Conservation (phyloP, 2,113 vertebrate species). For the Barnardius zonarius region DNA sequence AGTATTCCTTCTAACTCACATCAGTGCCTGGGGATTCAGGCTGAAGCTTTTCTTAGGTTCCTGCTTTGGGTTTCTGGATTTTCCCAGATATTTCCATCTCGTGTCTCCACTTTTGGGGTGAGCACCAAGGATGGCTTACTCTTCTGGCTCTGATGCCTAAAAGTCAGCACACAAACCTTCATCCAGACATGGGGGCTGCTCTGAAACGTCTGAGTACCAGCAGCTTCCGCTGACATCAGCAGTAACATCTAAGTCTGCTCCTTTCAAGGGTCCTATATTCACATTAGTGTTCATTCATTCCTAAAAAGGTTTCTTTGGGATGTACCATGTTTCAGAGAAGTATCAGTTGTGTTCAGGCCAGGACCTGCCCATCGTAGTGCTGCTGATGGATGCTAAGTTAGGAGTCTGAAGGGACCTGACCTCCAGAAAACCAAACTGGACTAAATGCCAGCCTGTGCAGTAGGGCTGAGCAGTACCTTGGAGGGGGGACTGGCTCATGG, state of each 20-base stretch:
- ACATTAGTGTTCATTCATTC: not conserved
- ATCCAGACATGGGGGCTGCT: not conserved
- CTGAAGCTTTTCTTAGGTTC: not conserved
- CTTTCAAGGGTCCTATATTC: not conserved
- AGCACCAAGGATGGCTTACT: not conserved
- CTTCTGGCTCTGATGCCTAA: not conserved
- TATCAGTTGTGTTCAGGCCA: not conserved
- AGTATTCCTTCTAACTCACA: not conserved
- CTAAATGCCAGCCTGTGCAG: not conserved
- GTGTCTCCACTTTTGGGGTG: not conserved
- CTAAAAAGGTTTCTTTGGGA: not conserved
- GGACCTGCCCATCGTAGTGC: not conserved
- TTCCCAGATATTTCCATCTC: not conserved
- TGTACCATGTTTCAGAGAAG: not conserved
- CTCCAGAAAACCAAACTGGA: not conserved
- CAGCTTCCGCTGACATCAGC: not conserved
- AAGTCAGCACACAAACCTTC: not conserved
- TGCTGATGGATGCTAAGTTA: not conserved
- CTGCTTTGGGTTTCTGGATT: not conserved
- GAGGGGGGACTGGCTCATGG: rapidly evolving
- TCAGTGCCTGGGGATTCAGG: not conserved
- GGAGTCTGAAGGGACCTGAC: not conserved
- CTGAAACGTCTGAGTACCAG: not conserved
- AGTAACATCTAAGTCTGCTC: not conserved
- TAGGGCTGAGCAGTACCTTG: not conserved